Base-by-base conservation (phyloP, 2,113 vertebrate species). In the Zingel zingel region DNA sequence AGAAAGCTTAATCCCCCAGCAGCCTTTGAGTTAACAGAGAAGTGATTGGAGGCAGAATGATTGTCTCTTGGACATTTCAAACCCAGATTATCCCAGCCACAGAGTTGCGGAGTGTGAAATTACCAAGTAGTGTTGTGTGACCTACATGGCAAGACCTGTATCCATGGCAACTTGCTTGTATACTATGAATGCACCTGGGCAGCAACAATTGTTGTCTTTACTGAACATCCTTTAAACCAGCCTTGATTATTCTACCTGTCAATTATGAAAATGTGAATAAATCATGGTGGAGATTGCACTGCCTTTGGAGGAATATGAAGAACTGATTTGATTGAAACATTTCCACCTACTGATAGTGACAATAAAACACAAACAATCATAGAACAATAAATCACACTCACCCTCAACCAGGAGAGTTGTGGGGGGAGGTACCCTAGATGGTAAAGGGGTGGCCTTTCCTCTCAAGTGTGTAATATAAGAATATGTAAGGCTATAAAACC, bases 101-200 rank as follows among this genome's bases (percentile, higher is more conserved):
- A 63, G 68, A 67, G 80, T 47, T 77, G 74, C 51, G 59, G 39
- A 81, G 62, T 77, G 80, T 86, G 75, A 84, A 89, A 89, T 89
- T 79, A 81, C 77, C 61, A 53, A 68, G 18, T 33, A 71, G 43
- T 64, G 65, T 70, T 12, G 68, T 68, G 48, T 68, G 85, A 89
- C 86, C 79, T 73, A 65, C 73, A 80, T 87, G 74, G 45, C 2
- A 11, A 74, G 36, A 63, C 73, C 43, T 25, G 86, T 86, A 84
- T 81, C 81, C 86, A 86, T 82, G 63, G 79, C 65, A 85, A 87
- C 79, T 11, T 77, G 30, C 27, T 78, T 69, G 70, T 72, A 58
- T 70, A 48, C 47, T 48, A 39, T 64, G 57, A 27, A 71, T 15
- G 33, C 2, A 27, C 8, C 21, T 54, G 21, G 6, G 51, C 18